Evolutionary conservation across 2,113 vertebrate species (phyloP).

Genomic region (Ceuthmochares aereus): DNA sequence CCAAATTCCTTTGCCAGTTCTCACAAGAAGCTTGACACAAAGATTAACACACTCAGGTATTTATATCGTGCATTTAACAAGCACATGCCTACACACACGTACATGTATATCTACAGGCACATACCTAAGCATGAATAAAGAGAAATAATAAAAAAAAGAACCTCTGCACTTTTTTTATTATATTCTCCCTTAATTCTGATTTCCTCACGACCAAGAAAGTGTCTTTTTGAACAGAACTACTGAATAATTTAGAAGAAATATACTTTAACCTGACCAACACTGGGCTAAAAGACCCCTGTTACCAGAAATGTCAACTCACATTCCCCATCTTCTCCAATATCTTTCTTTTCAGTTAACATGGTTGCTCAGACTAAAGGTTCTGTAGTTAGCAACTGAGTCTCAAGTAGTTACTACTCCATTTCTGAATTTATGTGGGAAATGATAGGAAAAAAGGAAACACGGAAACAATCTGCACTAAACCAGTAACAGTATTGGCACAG

Average conservation of each 20-base stretch:
- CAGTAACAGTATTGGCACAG: background rate
- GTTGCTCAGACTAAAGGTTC: background rate
- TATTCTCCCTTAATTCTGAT: background rate
- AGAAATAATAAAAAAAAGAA: too few species aligned
- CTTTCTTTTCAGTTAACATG: background rate
- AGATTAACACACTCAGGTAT: background rate
- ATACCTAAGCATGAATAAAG: background rate
- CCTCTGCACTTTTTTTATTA: background rate
- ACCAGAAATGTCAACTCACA: background rate
- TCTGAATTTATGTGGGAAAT: background rate
- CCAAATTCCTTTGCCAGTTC: background rate
- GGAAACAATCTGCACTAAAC: background rate
- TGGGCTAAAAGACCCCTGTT: background rate
- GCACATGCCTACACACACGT: fast-evolving
- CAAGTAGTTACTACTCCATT: background rate
- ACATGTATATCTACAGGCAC: background rate
- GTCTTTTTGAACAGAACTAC: background rate
- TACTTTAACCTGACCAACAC: background rate
- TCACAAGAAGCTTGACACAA: background rate
- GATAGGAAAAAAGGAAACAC: background rate
- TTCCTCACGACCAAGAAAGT: background rate
- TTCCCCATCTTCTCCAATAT: background rate
- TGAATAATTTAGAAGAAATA: background rate
- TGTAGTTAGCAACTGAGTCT: background rate
- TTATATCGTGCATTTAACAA: background rate